A percentile compares a stretch with the other conserved stretches of the same genome.
phyloP scores from a whole-genome alignment of 2,113 vertebrate genomes.

The Etia nguti region DNA sequence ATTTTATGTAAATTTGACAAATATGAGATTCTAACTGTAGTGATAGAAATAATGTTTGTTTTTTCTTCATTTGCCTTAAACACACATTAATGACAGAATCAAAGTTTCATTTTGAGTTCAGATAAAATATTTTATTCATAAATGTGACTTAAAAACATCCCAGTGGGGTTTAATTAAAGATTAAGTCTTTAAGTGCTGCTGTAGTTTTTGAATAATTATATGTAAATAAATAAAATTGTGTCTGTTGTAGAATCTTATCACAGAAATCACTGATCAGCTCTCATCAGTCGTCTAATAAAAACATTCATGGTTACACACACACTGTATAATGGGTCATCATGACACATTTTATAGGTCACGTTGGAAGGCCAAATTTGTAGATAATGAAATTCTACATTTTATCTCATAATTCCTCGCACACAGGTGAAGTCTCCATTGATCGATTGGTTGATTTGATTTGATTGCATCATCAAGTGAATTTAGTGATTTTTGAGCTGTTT shows the following conservation, averaged over 20 bases:
- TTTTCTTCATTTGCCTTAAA: background rate
- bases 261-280: background rate
- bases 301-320: no score
- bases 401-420: background rate
- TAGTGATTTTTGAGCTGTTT: background rate
- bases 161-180: background rate
- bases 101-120: background rate
- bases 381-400: accelerated
- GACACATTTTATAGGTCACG: background rate
- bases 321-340: background rate
- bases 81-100: background rate
- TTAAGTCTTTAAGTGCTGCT: background rate
- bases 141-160: background rate
- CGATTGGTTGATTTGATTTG: background rate
- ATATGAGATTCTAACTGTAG: background rate
- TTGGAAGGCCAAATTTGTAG: background rate
- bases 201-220: accelerated
- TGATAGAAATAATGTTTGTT: background rate
- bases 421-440: background rate
- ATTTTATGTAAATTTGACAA: background rate
- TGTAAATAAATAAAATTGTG: background rate
- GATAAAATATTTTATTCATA: background rate
- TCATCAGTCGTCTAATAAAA: background rate
- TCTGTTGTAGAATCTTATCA: background rate
- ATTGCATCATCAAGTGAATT: background rate